These are phyloP conservation scores for Drosophila picticornis DNA, from an alignment of 2,888 invertebrate species.

Conservation along the genomic window DNA sequence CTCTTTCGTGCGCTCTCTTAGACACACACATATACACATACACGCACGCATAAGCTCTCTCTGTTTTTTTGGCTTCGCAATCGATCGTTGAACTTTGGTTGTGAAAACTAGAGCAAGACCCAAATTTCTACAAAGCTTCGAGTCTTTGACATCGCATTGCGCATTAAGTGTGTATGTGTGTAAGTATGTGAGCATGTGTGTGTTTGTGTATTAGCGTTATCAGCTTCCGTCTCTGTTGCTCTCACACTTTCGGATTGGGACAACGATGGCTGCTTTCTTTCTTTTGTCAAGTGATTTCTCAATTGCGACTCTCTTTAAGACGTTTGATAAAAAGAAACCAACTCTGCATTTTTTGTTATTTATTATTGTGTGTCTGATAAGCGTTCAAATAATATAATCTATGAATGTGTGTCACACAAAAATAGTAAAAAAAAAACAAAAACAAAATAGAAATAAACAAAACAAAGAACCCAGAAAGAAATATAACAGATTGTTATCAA, in stretches of 20 bases:
- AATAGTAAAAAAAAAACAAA: neutral
- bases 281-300: conserved; percentile 64
- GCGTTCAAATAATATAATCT: conserved; percentile 27
- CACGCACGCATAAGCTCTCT: conserved; percentile 42
- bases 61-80: conserved; percentile 72
- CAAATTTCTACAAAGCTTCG: conserved; percentile 75
- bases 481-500: conserved; percentile 7
- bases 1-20: conserved; percentile 6
- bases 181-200: neutral
- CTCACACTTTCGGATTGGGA: conserved; percentile 35
- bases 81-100: conserved; percentile 82
- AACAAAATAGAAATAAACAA: neutral
- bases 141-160: conserved; percentile 36
- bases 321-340: conserved; percentile 51
- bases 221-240: conserved; percentile 50
- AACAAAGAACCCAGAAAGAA: neutral
- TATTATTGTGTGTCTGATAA: conserved; percentile 47
- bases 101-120: conserved; percentile 83
- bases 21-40: conserved; percentile 22
- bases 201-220: conserved; percentile 39
- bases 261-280: conserved; percentile 61
- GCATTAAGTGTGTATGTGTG: conserved; percentile 8
- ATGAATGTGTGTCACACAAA: neutral
- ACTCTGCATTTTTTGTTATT: conserved; percentile 30
- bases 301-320: conserved; percentile 16